phyloP scores from a whole-genome alignment of 2,113 vertebrate genomes.

The Mustela lutreola region DNA sequence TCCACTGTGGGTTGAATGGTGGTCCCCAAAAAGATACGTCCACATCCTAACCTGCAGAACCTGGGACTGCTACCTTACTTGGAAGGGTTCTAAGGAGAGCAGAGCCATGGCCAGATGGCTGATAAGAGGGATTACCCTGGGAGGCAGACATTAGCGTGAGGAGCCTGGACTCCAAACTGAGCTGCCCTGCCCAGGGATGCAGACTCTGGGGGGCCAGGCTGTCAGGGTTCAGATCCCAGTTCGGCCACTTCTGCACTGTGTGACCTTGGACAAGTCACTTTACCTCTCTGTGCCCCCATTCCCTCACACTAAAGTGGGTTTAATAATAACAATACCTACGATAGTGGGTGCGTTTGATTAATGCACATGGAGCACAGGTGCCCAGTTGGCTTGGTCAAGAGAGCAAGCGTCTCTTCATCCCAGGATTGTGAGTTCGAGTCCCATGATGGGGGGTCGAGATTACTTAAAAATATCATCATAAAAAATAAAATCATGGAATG shows the following conservation, averaged over 20 bases:
- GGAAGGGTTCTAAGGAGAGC: neutral
- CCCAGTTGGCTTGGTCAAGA: neutral
- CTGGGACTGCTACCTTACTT: neutral
- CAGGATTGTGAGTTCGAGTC: neutral
- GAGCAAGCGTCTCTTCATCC: neutral
- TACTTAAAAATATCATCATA: neutral
- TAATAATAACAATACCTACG: neutral
- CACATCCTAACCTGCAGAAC: neutral
- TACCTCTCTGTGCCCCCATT: neutral
- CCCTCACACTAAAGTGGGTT: neutral
- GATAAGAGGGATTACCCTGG: neutral
- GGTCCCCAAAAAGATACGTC: neutral
- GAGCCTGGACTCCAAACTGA: neutral
- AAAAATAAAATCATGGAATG: neutral
- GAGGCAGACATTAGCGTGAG: neutral
- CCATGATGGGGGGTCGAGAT: neutral
- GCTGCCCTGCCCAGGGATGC: neutral
- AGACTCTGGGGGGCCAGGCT: neutral
- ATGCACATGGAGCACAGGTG: fast-evolving
- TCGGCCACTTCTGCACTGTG: neutral
- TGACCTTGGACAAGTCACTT: neutral
- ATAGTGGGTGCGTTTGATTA: too few species aligned
- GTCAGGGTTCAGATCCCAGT: neutral
- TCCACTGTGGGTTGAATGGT: neutral
- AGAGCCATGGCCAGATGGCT: neutral